Evolutionary conservation across 2,113 vertebrate genomes (phyloP), one percentile per base, ranked within the genome.

Genomic region (Acrocephalus arundinaceus): DNA sequence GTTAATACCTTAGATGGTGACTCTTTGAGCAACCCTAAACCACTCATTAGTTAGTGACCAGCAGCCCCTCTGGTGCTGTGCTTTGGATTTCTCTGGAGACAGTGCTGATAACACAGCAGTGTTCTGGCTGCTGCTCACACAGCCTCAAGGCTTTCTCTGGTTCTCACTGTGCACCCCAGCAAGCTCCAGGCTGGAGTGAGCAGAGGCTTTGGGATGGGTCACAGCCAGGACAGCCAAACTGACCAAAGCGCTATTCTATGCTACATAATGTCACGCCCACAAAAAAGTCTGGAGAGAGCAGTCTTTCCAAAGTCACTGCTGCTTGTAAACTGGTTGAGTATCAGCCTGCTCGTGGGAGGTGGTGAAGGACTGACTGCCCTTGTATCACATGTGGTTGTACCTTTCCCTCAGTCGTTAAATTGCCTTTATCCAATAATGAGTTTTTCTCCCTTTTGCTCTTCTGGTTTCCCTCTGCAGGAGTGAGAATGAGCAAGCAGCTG

Each of bases 261-360:
- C 48, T 57, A 46, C 3, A 1, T 12, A 76, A 35, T 3, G 0
- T 12, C 28, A 45, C 3, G 6, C 13, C 41, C 24, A 30, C 46
- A 51, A 27, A 39, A 31, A 35, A 57, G 17, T 9, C 18, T 46
- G 21, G 24, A 46, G 11, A 57, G 14, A 10, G 25, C 25, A 58
- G 27, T 13, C 37, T 24, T 85, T 30, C 49, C 15, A 25, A 63
- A 48, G 24, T 0, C 22, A 9, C 30, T 73, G 71, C 67, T 85
- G 39, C 39, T 84, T 45, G 49, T 61, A 54, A 37, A 17, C 23
- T 24, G 45, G 7, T 0, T 54, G 7, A 37, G 37, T 28, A 72
- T 43, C n/a, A 33, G 19, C 17, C 37, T 68, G n/a, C 55, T 20
- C 1, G 0, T 4, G 15, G 19, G 30, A 87, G 23, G 43, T 23